Evolutionary conservation across 2,888 invertebrate species (phyloP), one percentile per base, ranked within the genome.

Genomic region (Cosmia pyralina): DNA sequence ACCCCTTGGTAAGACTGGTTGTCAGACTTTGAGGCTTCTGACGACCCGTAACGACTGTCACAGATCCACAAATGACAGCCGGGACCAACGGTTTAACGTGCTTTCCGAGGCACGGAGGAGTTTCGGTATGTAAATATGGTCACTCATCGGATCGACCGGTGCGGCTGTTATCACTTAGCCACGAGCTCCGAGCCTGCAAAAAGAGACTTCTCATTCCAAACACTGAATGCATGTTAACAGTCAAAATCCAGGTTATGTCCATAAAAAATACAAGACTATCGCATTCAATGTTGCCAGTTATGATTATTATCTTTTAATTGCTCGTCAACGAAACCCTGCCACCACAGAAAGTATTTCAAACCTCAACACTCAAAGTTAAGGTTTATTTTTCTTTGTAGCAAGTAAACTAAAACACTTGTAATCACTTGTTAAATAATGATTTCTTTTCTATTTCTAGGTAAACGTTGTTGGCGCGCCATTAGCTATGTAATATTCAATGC

Each of bases 401-500:
- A 8, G 13, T 44, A 11, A 17, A 8, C 28, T n/a, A 44, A 58
- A 46, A 52, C 60, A 63, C 46, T 69, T 58, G 58, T 63, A 58
- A 46, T 46, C 60, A 63, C 46, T 69, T 58, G 58, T 63, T 28
- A n/a, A 22, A 53, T 48, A 13, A 13, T 68, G 55, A 64, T 75
- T 79, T 75, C 38, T 64, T 73, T 77, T 64, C 41, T 38, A 57
- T 70, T 81, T 71, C 72, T 50, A 52, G 7, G 73, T 81, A 76
- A 76, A 72, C 59, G 46, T 15, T 13, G 68, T 57, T 50, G n/a
- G 41, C 58, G 28, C 48, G 58, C 65, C 52, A 65, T 64, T 71
- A 68, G 48, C 17, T 52, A 77, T 81, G 81, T 81, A 77, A 71
- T 81, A 81, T 81, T 81, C 71, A 81, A 48, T 69, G 71, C 69